Evolutionary conservation across 2,888 invertebrate species (phyloP), one percentile per base, ranked within the genome.

Genomic region (Rugalucina vietnamica): DNA sequence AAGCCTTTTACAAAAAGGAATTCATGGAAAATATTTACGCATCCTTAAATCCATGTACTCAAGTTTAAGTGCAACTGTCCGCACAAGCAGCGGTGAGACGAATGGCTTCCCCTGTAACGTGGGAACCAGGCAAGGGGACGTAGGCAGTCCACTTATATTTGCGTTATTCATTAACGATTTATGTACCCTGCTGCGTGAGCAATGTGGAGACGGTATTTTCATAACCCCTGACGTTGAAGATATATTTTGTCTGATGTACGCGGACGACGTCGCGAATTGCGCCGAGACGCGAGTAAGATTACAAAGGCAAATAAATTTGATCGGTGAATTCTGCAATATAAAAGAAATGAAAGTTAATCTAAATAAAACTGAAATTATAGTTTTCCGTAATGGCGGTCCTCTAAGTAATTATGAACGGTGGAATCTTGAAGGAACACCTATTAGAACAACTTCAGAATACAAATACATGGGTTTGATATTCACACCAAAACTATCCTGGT

Each of bases 11-110:
- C 54, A 34, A 24, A 65, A 73, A n/a, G 77, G 73, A 10, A 49
- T 81, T 18, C n/a, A 65, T 76, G 76, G 81, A 8, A 72, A 81
- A 76, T 65, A 77, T 54, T 71, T 81, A 72, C 39, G 60, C 57
- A 72, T 49, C 32, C 29, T 81, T 39, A 72, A 50, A 50, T 65
- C 77, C 32, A 81, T 81, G 81, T 81, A 81, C 43, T 12, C 12
- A 73, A 50, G 36, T 14, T 43, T 77, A 73, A 69, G 50, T 34
- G 37, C 77, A 43, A 54, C 54, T 60, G 81, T 81, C 8, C 54
- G 54, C 8, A 54, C 54, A 14, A 24, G 21, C n/a, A n/a, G 54
- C 21, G 60, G 60, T 27, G 43, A 36, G 34, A 39, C 72, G 14
- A 8, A 27, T 27, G 12, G 18, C 49, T 75, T 75, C 39, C 34